Evolutionary conservation across 2,113 vertebrate genomes (phyloP).

Genomic region (Cyprinodon variegatus): DNA sequence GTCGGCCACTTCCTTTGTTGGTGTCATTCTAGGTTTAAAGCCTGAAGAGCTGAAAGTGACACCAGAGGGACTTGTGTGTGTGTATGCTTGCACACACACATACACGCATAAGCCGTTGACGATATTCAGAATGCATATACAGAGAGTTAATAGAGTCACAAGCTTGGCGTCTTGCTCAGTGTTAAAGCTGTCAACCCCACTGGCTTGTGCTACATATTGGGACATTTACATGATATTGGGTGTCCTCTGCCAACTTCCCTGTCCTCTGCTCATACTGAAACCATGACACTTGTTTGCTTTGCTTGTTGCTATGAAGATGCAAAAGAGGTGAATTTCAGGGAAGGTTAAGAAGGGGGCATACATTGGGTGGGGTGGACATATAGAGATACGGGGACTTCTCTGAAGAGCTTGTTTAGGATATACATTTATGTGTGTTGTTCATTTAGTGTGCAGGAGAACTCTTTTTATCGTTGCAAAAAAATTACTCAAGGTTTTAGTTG

Average conservation of each 20-base stretch:
- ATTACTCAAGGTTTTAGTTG: neutral
- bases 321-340: slow-evolving; percentile 61
- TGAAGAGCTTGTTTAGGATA: neutral
- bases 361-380: neutral
- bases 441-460: neutral
- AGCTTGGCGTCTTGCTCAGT: slow-evolving; percentile 63
- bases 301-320: slow-evolving; percentile 74
- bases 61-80: slow-evolving; percentile 51
- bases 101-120: slow-evolving; percentile 51
- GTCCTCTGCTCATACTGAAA: slow-evolving; percentile 62
- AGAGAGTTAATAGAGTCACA: slow-evolving; percentile 75
- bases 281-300: slow-evolving; percentile 80
- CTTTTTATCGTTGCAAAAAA: neutral
- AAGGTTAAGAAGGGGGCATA: slow-evolving; percentile 44
- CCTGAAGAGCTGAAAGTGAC: slow-evolving; percentile 73
- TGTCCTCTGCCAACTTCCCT: slow-evolving; percentile 66
- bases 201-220: slow-evolving; percentile 72
- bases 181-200: slow-evolving; percentile 76
- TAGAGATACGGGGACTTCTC: slow-evolving; percentile 14
- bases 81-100: slow-evolving; percentile 26
- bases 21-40: slow-evolving; percentile 57
- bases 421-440: neutral
- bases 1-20: slow-evolving; percentile 66
- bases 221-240: slow-evolving; percentile 82
- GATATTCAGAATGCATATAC: slow-evolving; percentile 62